phyloP scores from a whole-genome alignment of 2,888 invertebrate genomes.

The Stenodema calcarata region DNA sequence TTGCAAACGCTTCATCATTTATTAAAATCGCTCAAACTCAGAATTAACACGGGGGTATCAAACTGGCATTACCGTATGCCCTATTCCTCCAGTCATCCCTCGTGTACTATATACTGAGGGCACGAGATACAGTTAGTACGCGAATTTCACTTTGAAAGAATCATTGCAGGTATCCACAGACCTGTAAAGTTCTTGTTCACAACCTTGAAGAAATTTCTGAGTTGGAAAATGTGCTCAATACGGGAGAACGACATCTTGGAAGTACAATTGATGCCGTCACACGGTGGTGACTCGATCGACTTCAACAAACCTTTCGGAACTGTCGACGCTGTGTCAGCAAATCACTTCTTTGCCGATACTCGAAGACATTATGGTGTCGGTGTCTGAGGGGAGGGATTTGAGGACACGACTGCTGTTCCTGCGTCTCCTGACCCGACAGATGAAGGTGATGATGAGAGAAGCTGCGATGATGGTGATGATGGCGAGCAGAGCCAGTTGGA shows the following conservation, averaged over 20 bases:
- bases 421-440: conserved; percentile 50
- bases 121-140: no score
- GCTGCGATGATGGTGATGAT: conserved; percentile 54
- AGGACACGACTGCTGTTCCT: conserved; percentile 74
- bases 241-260: conserved; percentile 22
- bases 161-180: background rate
- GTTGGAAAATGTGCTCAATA: conserved; percentile 33
- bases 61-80: no score
- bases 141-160: no score
- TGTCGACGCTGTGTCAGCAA: conserved; percentile 91
- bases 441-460: conserved; percentile 54
- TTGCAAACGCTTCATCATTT: no score
- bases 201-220: background rate
- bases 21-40: no score
- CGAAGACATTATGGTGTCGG: conserved; percentile 58
- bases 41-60: no score
- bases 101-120: no score
- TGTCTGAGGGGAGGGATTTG: conserved; percentile 66
- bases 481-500: conserved; percentile 61
- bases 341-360: conserved; percentile 79
- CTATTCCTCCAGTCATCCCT: no score
- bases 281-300: conserved; percentile 89
- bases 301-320: conserved; percentile 92
- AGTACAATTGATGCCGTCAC: conserved; percentile 66
- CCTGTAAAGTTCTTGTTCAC: background rate